Conservation (phyloP, 1,140 invertebrate genomes). For the Neodiprion virginianus region DNA sequence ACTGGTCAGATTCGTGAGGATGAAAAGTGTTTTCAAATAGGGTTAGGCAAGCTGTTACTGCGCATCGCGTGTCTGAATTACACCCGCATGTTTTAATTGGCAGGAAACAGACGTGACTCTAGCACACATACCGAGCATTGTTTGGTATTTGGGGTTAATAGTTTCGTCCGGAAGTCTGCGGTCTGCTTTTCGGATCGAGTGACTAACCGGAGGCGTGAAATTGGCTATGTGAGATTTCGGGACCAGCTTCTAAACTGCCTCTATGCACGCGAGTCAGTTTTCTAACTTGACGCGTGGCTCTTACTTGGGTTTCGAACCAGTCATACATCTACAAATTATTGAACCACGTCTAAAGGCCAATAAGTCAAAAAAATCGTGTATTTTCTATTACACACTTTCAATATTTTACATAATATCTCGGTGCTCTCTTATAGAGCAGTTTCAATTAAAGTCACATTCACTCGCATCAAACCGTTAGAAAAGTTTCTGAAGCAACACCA, state of each 20-base stretch:
- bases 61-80: slow-evolving; percentile 36
- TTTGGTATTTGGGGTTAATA: neutral
- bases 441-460: too few relatives aligned
- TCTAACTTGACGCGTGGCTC: neutral
- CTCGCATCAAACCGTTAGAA: too few relatives aligned
- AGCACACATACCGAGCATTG: neutral
- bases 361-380: too few relatives aligned
- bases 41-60: slow-evolving; percentile 37
- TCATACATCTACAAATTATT: too few relatives aligned
- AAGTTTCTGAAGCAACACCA: too few relatives aligned
- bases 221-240: neutral
- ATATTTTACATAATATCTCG: too few relatives aligned
- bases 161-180: too few relatives aligned
- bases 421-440: too few relatives aligned
- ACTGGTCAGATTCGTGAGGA: too few relatives aligned
- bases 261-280: neutral
- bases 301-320: neutral
- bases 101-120: slow-evolving; percentile 18
- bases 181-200: too few relatives aligned
- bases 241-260: neutral
- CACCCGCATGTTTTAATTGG: slow-evolving; percentile 41
- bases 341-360: too few relatives aligned
- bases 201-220: neutral
- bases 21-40: slow-evolving; percentile 32
- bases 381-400: too few relatives aligned